phyloP scores from a whole-genome alignment of 1,140 invertebrate genomes.

The Venustaconcha ellipsiformis region DNA sequence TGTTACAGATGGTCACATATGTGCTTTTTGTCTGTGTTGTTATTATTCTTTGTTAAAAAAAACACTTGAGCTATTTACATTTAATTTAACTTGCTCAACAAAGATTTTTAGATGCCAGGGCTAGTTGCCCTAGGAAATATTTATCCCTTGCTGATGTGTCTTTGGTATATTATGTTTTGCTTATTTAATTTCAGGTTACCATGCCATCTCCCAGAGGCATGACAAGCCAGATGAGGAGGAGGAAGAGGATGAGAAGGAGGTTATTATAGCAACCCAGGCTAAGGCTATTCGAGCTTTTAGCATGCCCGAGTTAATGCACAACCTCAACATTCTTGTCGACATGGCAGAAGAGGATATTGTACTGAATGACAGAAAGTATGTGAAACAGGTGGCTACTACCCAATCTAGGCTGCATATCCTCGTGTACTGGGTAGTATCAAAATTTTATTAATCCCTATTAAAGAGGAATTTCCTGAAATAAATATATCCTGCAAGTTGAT shows the following conservation, averaged over 20 bases:
- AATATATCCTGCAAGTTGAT: no score
- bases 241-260: slow-evolving; percentile 71
- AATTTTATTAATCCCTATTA: no score
- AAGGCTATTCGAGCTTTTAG: slow-evolving; percentile 69
- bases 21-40: no score
- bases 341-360: slow-evolving; percentile 97
- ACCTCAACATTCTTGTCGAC: slow-evolving; percentile 91
- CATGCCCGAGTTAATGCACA: slow-evolving; percentile 92
- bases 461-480: no score
- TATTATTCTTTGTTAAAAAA: no score
- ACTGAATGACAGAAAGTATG: slow-evolving; percentile 81
- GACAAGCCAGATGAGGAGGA: slow-evolving; percentile 68
- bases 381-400: neutral
- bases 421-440: no score
- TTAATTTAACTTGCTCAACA: no score
- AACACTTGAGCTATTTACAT: no score
- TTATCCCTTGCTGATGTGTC: neutral
- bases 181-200: slow-evolving; percentile 78
- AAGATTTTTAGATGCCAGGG: neutral
- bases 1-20: no score
- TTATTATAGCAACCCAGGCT: slow-evolving; percentile 62
- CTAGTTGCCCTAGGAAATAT: neutral
- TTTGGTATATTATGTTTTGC: neutral
- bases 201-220: slow-evolving; percentile 82
- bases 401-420: no score